Conservation (phyloP, 2,113 vertebrate genomes). For the Urocitellus parryii region DNA sequence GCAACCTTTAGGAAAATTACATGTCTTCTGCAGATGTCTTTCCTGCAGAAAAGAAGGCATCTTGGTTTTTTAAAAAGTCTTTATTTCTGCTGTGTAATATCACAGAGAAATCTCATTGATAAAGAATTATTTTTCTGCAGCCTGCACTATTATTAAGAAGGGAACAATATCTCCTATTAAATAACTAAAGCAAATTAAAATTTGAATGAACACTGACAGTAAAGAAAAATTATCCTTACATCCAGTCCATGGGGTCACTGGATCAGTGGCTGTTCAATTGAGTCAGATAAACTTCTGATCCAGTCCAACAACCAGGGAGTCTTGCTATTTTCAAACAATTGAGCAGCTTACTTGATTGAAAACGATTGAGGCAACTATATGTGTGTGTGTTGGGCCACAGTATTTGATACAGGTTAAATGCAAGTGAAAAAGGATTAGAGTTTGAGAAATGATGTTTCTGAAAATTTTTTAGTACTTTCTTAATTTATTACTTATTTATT, state of each 20-base stretch:
- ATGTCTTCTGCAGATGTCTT: not conserved
- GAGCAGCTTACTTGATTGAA: slow-evolving; percentile 42
- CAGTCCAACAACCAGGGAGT: not conserved
- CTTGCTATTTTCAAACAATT: slow-evolving; percentile 29
- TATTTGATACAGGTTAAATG: not conserved
- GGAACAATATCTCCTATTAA: not conserved
- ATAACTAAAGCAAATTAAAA: slow-evolving; percentile 64
- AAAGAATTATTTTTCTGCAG: not conserved
- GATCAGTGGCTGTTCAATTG: slow-evolving; percentile 42
- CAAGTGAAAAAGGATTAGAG: not conserved
- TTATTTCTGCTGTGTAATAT: slow-evolving; percentile 33
- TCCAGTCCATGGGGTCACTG: not conserved
- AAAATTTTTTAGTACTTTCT: not conserved
- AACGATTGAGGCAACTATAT: not conserved
- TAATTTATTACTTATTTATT: slow-evolving; percentile 31
- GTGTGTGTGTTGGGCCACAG: not conserved
- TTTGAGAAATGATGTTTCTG: not conserved
- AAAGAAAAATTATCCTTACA: slow-evolving; percentile 29
- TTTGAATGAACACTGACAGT: not conserved
- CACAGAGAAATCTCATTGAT: not conserved
- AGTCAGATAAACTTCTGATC: slow-evolving; percentile 46
- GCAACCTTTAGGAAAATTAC: slow-evolving; percentile 38
- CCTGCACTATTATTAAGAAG: not conserved
- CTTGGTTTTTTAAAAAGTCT: not conserved
- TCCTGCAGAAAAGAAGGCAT: slow-evolving; percentile 20